phyloP scores from a whole-genome alignment of 2,888 invertebrate species.

The Steromphala cineraria region DNA sequence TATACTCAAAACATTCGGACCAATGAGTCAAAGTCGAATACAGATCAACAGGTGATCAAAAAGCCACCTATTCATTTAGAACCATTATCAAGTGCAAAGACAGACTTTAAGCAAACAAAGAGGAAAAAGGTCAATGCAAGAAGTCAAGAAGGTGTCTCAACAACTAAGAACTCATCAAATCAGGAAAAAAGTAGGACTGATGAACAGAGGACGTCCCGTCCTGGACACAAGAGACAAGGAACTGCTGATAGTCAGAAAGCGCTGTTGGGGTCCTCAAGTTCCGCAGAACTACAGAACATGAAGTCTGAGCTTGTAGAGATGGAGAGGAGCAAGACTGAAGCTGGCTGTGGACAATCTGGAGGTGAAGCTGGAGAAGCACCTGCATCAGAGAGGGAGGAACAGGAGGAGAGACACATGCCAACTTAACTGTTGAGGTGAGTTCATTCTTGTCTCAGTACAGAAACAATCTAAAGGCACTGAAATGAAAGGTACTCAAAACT shows the following conservation, averaged over 20 bases:
- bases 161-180: background rate
- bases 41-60: background rate
- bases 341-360: background rate
- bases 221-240: slow-evolving; percentile 29
- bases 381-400: background rate
- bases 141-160: too few species aligned
- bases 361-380: background rate
- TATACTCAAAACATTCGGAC: background rate
- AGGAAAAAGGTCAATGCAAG: background rate
- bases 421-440: background rate
- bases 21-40: background rate
- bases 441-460: too few species aligned
- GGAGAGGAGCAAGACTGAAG: background rate
- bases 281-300: slow-evolving; percentile 29
- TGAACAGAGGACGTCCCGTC: background rate
- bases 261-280: slow-evolving; percentile 33
- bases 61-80: background rate
- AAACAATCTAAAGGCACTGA: too few species aligned
- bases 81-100: background rate
- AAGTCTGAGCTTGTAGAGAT: slow-evolving; percentile 15
- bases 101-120: background rate
- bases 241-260: slow-evolving; percentile 35
- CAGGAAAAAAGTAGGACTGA: background rate
- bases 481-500: too few species aligned
- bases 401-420: background rate